phyloP scores from a whole-genome alignment of 2,113 vertebrate species.

The Leucopsar rothschildi region DNA sequence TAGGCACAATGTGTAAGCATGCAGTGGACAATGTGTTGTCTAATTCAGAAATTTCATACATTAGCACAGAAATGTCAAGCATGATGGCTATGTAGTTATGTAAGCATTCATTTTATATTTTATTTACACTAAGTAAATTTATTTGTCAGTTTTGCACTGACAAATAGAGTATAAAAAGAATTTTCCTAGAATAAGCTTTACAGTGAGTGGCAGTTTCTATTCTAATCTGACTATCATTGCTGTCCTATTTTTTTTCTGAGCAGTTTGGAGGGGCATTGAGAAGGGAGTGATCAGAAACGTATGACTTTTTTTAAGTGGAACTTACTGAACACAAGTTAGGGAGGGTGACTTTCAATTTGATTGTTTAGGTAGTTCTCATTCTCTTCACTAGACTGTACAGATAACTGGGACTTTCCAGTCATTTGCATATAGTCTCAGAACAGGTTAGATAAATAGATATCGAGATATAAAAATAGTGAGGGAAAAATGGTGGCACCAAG shows the following conservation, averaged over 20 bases:
- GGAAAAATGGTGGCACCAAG: background rate
- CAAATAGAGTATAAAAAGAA: background rate
- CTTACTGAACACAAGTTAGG: background rate
- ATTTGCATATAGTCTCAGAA: slow-evolving; percentile 75
- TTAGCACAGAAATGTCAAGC: background rate
- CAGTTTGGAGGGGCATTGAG: background rate
- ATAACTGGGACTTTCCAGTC: slow-evolving; percentile 74
- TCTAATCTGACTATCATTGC: background rate
- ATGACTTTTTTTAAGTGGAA: background rate
- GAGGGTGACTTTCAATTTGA: slow-evolving; percentile 46
- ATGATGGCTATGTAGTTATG: background rate
- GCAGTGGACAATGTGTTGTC: background rate
- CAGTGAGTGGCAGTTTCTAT: background rate
- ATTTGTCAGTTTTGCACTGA: background rate
- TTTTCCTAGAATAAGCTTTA: background rate
- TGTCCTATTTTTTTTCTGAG: background rate
- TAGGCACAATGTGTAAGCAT: background rate
- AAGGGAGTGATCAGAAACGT: background rate
- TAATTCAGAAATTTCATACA: background rate
- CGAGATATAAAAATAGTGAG: slow-evolving; percentile 61
- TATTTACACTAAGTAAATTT: background rate
- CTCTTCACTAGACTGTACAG: slow-evolving; percentile 58
- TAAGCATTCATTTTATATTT: background rate
- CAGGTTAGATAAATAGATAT: slow-evolving; percentile 59
- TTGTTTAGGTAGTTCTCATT: slow-evolving; percentile 37